Conservation (phyloP, 2,797 vertebrate species). For the Liasis olivaceus region DNA sequence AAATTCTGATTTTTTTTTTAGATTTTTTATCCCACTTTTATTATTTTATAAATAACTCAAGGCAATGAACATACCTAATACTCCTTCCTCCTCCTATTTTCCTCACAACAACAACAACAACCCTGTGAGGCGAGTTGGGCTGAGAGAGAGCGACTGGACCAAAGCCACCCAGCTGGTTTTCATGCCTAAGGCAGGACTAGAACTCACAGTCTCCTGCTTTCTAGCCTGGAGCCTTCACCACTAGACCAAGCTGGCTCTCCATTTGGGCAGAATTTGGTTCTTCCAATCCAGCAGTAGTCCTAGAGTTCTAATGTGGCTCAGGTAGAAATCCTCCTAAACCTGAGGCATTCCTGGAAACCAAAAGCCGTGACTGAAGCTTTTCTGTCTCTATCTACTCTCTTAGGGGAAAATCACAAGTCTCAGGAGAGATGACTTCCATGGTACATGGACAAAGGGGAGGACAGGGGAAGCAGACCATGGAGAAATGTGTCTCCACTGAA, state of each 20-base stretch:
- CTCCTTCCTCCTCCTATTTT: too few relatives aligned
- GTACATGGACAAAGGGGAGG: background rate
- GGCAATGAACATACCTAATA: too few relatives aligned
- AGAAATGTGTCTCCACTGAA: background rate
- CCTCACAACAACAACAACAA: too few relatives aligned
- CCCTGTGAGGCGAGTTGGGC: too few relatives aligned
- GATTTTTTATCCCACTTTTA: too few relatives aligned
- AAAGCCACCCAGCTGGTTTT: too few relatives aligned
- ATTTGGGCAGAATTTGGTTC: background rate
- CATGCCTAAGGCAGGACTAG: too few relatives aligned
- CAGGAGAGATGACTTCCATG: background rate
- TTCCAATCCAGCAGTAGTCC: background rate
- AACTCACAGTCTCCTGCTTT: too few relatives aligned
- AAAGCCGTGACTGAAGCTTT: background rate
- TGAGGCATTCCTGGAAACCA: background rate
- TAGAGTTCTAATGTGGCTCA: background rate
- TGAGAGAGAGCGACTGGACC: too few relatives aligned
- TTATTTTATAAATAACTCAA: too few relatives aligned
- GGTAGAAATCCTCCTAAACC: background rate
- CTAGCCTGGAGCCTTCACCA: too few relatives aligned
- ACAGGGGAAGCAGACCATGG: background rate
- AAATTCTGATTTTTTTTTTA: background rate
- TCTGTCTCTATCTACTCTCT: background rate
- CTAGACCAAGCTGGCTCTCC: too few relatives aligned
- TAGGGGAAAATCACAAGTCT: background rate